These are phyloP conservation scores for Neoaliturus tenellus DNA, from an alignment of 2,888 invertebrate species.

Conservation along the genomic window DNA sequence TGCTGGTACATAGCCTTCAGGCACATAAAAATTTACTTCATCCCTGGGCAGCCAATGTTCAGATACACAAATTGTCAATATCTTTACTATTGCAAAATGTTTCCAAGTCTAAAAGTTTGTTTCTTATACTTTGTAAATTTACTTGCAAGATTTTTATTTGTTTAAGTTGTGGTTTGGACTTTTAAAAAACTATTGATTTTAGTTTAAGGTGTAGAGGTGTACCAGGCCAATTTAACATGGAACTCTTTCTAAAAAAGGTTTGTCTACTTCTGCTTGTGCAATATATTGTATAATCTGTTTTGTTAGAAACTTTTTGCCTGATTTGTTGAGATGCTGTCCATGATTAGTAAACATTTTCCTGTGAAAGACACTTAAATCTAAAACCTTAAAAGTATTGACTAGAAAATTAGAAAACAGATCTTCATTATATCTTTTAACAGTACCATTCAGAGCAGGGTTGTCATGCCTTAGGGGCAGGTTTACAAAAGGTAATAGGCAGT, in stretches of 20 bases:
- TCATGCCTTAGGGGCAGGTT: background rate
- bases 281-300: background rate
- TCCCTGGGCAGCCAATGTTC: background rate
- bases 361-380: background rate
- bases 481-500: too few species aligned
- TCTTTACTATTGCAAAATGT: background rate
- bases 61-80: conserved; percentile 14
- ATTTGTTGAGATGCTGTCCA: background rate
- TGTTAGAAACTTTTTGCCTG: background rate
- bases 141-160: background rate
- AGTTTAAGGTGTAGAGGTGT: background rate
- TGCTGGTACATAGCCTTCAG: background rate
- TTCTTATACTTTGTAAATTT: background rate
- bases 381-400: background rate
- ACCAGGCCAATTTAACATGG: background rate
- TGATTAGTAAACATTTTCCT: background rate
- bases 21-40: background rate
- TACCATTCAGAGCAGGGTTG: background rate
- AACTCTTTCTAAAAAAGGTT: background rate
- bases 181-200: background rate
- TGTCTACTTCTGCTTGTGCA: too few species aligned
- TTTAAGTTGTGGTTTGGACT: background rate
- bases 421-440: background rate
- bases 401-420: background rate
- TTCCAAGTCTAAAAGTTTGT: background rate